Evolutionary conservation across 1,140 invertebrate genomes (phyloP), one percentile per base, ranked within the genome.

Genomic region (Panagrolaimus sp.): DNA sequence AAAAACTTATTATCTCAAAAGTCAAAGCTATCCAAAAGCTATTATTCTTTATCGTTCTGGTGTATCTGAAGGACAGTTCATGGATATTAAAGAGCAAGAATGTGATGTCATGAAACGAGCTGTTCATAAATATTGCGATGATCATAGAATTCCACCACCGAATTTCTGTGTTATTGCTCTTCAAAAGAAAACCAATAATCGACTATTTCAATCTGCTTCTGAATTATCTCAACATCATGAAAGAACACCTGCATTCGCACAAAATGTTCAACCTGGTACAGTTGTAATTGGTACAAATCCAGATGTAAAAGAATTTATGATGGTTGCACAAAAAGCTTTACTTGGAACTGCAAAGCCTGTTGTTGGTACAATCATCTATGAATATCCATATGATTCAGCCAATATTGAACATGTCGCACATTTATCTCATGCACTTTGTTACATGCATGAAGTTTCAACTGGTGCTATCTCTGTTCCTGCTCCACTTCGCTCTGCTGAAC

Each of bases 11-110:
- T 27, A 57, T 25, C 51, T 57, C 51, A 57, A 57, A 20, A 25
- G 9, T 23, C 20, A 27, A 20, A 57, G 27, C 9, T 20, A 57
- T 27, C 20, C 51, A 9, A 57, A 20, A 11, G 14, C 9, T 1
- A 20, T 57, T 23, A 20, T 57, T 27, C 20, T 57, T 27, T 57
- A 57, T 27, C 51, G 51, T n/a, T 57, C 51, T 27, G 51, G 51
- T 27, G 27, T 57, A 11, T n/a, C 13, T 20, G 51, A 57, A 27
- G 51, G 51, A 1, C 20, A 20, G 11, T 57, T 57, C 51, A 11
- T 27, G 14, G 51, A 57, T 57, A 16, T 57, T 16, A 27, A 20
- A 20, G 20, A 57, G n/a, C 20, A 57, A 16, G 51, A 57, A 27
- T 20, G 14, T 11, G 27, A 57, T 27, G 27, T 57, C 51, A 57